Evolutionary conservation across 2,113 vertebrate species (phyloP).

Genomic region (Desmodus rotundus): DNA sequence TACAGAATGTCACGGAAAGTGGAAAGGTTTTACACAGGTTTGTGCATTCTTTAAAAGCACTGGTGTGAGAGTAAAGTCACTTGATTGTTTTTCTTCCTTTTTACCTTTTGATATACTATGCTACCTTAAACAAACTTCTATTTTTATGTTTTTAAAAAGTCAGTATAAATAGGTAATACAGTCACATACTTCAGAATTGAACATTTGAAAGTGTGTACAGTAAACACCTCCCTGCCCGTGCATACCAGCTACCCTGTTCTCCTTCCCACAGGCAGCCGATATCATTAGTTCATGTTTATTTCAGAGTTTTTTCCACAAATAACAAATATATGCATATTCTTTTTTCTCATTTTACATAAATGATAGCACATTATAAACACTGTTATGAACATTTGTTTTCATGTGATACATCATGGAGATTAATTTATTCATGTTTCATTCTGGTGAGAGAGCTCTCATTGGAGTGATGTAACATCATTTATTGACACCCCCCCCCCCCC

Average conservation of each 20-base stretch:
- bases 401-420: neutral
- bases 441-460: neutral
- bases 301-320: neutral
- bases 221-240: neutral
- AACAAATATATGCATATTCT: neutral
- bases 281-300: neutral
- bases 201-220: neutral
- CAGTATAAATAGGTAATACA: neutral
- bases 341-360: neutral
- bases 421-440: neutral
- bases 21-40: neutral
- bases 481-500: neutral
- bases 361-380: neutral
- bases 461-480: neutral
- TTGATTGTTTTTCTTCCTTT: neutral
- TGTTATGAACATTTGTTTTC: neutral
- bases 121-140: neutral
- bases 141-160: neutral
- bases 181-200: neutral
- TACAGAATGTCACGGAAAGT: neutral
- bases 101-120: neutral
- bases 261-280: neutral
- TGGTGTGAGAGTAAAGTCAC: neutral
- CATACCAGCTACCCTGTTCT: neutral
- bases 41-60: neutral